Evolutionary conservation across 2,888 invertebrate species (phyloP).

Genomic region (Glaucopsyche alexis): DNA sequence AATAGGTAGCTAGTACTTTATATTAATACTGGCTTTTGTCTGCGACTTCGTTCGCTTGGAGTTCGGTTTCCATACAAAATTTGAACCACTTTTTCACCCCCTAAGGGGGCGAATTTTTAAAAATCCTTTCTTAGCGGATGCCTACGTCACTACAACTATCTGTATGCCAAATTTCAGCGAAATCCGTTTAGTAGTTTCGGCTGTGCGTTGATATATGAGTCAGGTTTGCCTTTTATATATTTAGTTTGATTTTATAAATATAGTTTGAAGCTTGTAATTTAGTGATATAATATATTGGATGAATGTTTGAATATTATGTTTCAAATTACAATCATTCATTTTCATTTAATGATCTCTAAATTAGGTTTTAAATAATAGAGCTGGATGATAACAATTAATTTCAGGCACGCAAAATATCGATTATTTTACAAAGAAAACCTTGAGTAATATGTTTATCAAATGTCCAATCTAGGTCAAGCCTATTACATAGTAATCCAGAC

Average conservation of each 20-base stretch:
- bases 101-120: no score
- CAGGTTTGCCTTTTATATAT: no score
- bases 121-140: no score
- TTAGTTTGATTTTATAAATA: background rate
- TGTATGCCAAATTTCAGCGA: no score
- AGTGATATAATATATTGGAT: background rate
- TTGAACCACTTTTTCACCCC: no score
- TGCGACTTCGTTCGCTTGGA: no score
- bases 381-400: conserved; percentile 16
- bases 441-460: conserved; percentile 21
- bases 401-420: conserved; percentile 13
- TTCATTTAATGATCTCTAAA: background rate
- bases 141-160: no score
- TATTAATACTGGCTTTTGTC: no score
- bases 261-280: background rate
- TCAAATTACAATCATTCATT: background rate
- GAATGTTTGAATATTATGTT: background rate
- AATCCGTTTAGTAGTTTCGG: no score
- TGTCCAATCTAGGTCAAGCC: conserved; percentile 36
- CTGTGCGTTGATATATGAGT: no score
- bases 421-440: conserved; percentile 24
- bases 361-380: background rate
- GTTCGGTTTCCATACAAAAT: no score
- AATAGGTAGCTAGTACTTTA: no score
- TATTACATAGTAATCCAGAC: conserved; percentile 44